Conservation (phyloP, 2,888 invertebrate species). For the Pristionchus arcanus region DNA sequence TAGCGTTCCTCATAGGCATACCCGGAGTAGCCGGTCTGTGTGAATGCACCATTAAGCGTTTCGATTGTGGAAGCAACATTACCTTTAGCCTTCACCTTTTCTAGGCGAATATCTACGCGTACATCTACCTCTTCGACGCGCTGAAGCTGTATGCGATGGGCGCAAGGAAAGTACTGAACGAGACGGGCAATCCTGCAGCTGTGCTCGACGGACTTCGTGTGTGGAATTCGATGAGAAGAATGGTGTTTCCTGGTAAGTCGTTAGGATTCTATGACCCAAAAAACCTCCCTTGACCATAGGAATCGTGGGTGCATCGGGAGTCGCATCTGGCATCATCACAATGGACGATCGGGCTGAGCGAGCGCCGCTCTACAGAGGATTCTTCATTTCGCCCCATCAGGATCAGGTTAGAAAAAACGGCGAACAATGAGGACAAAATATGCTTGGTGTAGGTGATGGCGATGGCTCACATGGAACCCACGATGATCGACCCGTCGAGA, state of each 20-base stretch:
- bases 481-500: conserved; percentile 64
- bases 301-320: conserved; percentile 21
- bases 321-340: conserved; percentile 28
- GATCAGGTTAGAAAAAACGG: background rate
- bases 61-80: too few relatives aligned
- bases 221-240: conserved; percentile 75
- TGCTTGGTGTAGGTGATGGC: conserved; percentile 64
- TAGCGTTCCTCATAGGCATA: too few relatives aligned
- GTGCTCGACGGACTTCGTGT: conserved; percentile 72
- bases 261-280: background rate
- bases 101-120: conserved; percentile 69
- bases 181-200: conserved; percentile 62
- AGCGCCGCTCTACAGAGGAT: conserved; percentile 42
- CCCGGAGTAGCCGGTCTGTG: too few relatives aligned
- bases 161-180: conserved; percentile 66
- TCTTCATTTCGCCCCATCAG: conserved; percentile 46
- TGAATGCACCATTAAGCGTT: too few relatives aligned
- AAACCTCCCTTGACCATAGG: background rate
- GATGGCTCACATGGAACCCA: conserved; percentile 72
- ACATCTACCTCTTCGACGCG: conserved; percentile 69
- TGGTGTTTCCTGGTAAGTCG: conserved; percentile 69
- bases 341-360: conserved; percentile 32
- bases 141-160: conserved; percentile 73
- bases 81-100: too few relatives aligned
- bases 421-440: conserved; percentile 54